A percentile compares a stretch with the other conserved stretches of the same genome.
Conservation (phyloP, 2,797 vertebrate species). For the Hydrocynus forskahlii region DNA sequence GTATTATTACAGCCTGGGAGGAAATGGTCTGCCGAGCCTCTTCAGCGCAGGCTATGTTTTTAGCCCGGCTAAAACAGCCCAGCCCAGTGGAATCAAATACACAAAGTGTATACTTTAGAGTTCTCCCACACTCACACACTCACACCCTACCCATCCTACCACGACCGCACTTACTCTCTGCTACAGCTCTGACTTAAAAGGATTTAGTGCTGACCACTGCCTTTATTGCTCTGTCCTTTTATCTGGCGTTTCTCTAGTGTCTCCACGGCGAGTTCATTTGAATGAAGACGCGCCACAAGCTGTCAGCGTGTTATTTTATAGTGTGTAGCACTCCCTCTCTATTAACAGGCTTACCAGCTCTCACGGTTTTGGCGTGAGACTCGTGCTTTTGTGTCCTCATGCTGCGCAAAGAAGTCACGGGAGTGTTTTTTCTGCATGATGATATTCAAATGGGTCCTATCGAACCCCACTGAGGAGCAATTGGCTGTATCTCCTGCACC, state of each 20-base stretch:
- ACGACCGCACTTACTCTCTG: not conserved
- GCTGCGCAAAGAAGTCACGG: no score
- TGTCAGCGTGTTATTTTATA: not conserved
- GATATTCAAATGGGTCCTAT: no score
- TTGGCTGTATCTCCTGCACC: no score
- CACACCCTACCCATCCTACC: not conserved
- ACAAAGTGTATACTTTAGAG: constrained; percentile 37
- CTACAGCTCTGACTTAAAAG: not conserved
- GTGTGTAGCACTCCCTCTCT: not conserved
- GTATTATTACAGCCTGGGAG: constrained; percentile 55
- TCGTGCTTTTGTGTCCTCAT: no score
- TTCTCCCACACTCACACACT: constrained; percentile 14
- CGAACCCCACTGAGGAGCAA: no score
- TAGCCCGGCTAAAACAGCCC: constrained; percentile 4
- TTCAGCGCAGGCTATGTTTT: constrained; percentile 25
- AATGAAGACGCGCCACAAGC: not conserved
- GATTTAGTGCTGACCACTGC: not conserved
- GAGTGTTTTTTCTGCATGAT: no score
- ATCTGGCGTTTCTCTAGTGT: not conserved
- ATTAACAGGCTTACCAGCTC: no score
- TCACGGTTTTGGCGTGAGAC: no score
- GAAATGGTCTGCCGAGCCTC: constrained; percentile 33
- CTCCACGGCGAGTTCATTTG: not conserved
- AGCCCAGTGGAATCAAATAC: constrained; percentile 30
- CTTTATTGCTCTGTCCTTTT: not conserved